Evolutionary conservation across 2,797 vertebrate genomes (phyloP), one percentile per base, ranked within the genome.

Genomic region (Galaxias olidus): DNA sequence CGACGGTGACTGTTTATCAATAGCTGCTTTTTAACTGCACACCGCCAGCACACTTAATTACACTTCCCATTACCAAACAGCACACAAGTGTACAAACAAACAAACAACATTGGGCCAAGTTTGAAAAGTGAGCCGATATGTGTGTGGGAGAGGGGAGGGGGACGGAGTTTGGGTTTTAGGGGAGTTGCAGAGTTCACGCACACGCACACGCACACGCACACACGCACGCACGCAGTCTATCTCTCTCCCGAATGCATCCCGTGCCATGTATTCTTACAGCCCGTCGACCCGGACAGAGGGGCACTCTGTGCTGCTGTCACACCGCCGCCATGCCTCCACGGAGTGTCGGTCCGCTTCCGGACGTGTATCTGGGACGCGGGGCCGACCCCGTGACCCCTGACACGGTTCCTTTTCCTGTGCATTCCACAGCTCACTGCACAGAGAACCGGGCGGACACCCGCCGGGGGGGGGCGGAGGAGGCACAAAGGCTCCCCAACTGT

Each of bases 1-100:
- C 71, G n/a, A 74, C 67, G 52, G 68, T 72, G 85, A 83, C 86
- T 76, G 76, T 88, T 90, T 84, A 90, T 91, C 89, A 83, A 91
- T 90, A 86, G 70, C 65, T 72, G 3, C 74, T 87, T 87, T 90
- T 87, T 88, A 90, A 86, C 75, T 70, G 70, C 83, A 76, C 66
- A 69, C 63, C 67, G 72, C 18, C 51, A n/a, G 55, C 76, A 84
- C 83, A 80, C 84, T 89, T 89, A 85, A 90, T 91, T 88, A 89
- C 83, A 88, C 79, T 82, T 90, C 82, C 68, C 79, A 81, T 84
- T 83, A 87, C 83, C 63, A 54, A n/a, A 74, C 69, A 74, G 79
- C 75, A 86, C 86, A 83, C 68, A 75, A 81, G 71, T 71, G 56
- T 57, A 58, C 64, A 63, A 82, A 72, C 75, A 78, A 85, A 81